phyloP scores from a whole-genome alignment of 2,113 vertebrate species.

The Ptyas mucosa region DNA sequence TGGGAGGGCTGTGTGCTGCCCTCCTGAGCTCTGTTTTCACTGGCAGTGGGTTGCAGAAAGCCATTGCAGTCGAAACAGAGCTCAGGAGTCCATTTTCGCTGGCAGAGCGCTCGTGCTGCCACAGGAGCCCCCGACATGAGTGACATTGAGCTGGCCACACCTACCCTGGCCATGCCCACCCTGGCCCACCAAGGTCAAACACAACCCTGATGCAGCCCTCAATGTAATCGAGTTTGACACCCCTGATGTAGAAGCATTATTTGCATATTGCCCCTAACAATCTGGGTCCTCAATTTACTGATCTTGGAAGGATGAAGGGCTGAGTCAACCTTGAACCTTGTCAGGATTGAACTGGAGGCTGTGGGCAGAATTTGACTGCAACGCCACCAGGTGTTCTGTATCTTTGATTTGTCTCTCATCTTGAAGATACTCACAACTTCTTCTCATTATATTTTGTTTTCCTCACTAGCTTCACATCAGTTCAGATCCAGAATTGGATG shows the following conservation, averaged over 20 bases:
- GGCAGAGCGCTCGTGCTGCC: too few species aligned
- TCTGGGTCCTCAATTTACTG: background rate
- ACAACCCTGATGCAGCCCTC: too few species aligned
- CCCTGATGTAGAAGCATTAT: background rate
- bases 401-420: background rate
- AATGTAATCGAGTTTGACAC: too few species aligned
- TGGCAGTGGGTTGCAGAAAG: too few species aligned
- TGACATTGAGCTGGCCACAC: too few species aligned
- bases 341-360: background rate
- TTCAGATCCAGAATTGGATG: background rate
- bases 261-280: background rate
- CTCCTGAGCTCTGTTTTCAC: too few species aligned
- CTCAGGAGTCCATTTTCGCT: too few species aligned
- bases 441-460: background rate
- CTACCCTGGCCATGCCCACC: too few species aligned
- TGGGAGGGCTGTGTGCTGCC: too few species aligned
- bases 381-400: background rate
- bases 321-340: background rate
- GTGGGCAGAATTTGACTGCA: background rate
- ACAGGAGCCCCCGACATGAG: too few species aligned
- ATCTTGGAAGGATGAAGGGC: background rate
- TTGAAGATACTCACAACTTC: background rate
- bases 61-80: too few species aligned
- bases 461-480: background rate
- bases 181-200: too few species aligned